Evolutionary conservation across 1,140 invertebrate species (phyloP).

Genomic region (Drosophila suzukii): DNA sequence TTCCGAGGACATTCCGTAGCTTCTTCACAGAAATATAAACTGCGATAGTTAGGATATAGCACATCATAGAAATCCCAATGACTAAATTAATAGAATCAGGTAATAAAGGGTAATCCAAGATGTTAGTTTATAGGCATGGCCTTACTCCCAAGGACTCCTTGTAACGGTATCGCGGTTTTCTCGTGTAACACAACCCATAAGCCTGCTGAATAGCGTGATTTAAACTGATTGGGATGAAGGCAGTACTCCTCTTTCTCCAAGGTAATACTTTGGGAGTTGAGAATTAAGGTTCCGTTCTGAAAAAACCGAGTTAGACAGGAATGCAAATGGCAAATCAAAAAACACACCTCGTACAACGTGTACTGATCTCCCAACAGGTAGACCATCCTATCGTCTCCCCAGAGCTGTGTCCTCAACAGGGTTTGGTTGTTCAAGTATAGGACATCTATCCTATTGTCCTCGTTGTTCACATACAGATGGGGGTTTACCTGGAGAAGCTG

Average conservation of each 20-base stretch:
- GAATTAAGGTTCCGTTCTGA: not conserved
- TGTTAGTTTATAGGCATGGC: not conserved
- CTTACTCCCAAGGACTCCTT: not conserved
- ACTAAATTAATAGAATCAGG: not conserved
- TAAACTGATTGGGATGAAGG: not conserved
- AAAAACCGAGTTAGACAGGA: not conserved
- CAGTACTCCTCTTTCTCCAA: not conserved
- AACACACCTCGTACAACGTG: not conserved
- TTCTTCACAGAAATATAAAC: not conserved
- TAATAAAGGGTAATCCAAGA: not conserved
- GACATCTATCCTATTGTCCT: not conserved
- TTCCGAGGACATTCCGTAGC: not conserved
- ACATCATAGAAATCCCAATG: not conserved
- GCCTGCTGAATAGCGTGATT: not conserved
- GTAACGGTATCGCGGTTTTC: rapidly evolving
- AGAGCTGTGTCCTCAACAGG: not conserved
- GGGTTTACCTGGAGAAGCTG: not conserved
- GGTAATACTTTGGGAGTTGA: not conserved
- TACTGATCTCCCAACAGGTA: not conserved
- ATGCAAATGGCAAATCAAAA: not conserved
- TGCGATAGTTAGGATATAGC: not conserved
- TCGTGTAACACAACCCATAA: not conserved
- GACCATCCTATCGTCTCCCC: not conserved
- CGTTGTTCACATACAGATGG: not conserved
- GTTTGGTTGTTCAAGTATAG: not conserved